Evolutionary conservation across 1,140 invertebrate species (phyloP), one percentile per base, ranked within the genome.

Genomic region (Campoletis sonorensis): DNA sequence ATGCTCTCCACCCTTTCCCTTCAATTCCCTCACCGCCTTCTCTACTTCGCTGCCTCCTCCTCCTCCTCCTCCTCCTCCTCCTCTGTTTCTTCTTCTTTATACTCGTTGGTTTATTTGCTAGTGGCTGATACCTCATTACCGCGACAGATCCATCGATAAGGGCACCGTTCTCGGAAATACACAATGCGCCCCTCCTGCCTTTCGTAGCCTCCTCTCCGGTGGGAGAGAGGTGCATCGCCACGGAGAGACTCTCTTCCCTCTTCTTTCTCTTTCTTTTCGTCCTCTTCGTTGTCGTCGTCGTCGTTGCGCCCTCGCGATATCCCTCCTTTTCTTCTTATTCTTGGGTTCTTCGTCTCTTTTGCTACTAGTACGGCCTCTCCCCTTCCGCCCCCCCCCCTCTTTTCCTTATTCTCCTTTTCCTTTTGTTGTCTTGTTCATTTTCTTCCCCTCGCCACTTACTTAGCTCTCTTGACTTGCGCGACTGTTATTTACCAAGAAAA

Each of bases 61-160:
- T 54, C 77, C 71, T 27, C 78, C 72, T 81, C 79, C 83, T 82
- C 87, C 86, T 86, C 85, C 86, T 87, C 85, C 90, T 90, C 89
- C n/a, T n/a, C n/a, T n/a, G n/a, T n/a, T 77, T 27, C 78, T 76
- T 81, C 79, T 83, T 82, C 87, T 87, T 86, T 86, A 86, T 87
- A 86, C 90, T 90, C 89, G 88, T 91, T 91, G 88, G 86, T 92
- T 92, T 92, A 92, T 91, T 92, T 91, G 88, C 86, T 90, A 86
- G 84, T 88, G 88, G 88, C 90, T 92, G 91, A 92, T 92, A 92
- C 91, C 91, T 92, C 90, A 92, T 92, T 92, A 92, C 91, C 90
- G 90, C 91, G 91, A 91, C 91, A 92, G 91, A 91, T 92, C 89
- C 89, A 88, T 89, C 89, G 91, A 92, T 92, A 92, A 91, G 91